A percentile compares a stretch with the other conserved stretches of the same genome.
Conservation (phyloP, 2,888 invertebrate species). For the Gnatocerus cornutus region DNA sequence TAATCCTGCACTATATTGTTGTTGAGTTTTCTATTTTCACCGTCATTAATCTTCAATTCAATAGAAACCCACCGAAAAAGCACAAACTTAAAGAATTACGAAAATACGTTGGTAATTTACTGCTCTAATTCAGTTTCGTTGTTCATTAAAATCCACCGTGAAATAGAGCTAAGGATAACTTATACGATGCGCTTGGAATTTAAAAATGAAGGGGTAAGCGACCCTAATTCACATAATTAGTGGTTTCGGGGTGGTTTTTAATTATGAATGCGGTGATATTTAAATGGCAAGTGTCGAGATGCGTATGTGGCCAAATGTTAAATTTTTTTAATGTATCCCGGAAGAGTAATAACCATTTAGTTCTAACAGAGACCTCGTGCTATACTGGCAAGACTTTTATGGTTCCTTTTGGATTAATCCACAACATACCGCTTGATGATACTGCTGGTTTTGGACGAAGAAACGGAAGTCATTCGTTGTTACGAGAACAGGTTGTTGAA, state of each 20-base stretch:
- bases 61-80: slow-evolving; percentile 43
- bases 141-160: slow-evolving; percentile 52
- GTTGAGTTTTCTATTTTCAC: slow-evolving; percentile 56
- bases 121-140: slow-evolving; percentile 51
- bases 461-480: not conserved
- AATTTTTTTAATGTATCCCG: slow-evolving; percentile 47
- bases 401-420: slow-evolving; percentile 50
- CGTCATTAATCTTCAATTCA: slow-evolving; percentile 56
- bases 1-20: slow-evolving; percentile 55
- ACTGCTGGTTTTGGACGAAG: slow-evolving; percentile 24
- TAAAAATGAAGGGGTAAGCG: slow-evolving; percentile 7
- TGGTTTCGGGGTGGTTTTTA: slow-evolving; percentile 6
- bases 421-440: slow-evolving; percentile 33
- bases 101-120: slow-evolving; percentile 40
- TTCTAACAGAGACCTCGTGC: slow-evolving; percentile 36
- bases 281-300: slow-evolving; percentile 15
- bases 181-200: slow-evolving; percentile 3
- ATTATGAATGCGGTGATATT: slow-evolving; percentile 20
- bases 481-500: not conserved
- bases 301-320: slow-evolving; percentile 35
- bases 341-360: slow-evolving; percentile 48
- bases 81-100: slow-evolving; percentile 47
- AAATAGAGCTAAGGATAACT: slow-evolving; percentile 38
- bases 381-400: slow-evolving; percentile 34
- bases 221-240: slow-evolving; percentile 13